Conservation (phyloP, 2,797 vertebrate species). For the Fratercula arctica region DNA sequence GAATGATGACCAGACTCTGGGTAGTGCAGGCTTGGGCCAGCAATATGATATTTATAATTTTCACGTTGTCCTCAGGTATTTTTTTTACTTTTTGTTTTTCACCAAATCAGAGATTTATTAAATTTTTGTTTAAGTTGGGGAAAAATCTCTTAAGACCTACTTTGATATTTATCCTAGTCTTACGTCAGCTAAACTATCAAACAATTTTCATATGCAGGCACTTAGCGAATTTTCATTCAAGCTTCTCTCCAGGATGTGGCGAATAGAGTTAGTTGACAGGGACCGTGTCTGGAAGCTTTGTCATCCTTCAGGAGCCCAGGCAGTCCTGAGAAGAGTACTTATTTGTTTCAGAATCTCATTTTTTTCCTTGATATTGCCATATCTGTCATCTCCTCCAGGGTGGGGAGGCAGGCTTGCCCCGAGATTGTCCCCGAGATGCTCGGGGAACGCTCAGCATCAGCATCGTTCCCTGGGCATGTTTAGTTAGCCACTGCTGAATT, state of each 20-base stretch:
- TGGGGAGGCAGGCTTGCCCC: background rate
- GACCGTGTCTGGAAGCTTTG: background rate
- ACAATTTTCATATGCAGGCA: background rate
- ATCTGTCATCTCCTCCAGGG: background rate
- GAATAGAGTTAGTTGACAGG: background rate
- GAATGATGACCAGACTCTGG: background rate
- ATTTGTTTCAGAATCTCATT: background rate
- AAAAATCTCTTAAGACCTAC: background rate
- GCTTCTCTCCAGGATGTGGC: background rate
- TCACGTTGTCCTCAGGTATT: background rate
- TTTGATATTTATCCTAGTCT: background rate
- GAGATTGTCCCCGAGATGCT: background rate
- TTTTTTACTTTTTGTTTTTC: background rate
- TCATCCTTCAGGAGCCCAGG: background rate
- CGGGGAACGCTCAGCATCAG: background rate
- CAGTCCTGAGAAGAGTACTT: background rate
- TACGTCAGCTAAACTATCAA: background rate
- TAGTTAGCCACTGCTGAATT: background rate
- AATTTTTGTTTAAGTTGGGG: background rate
- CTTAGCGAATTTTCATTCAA: background rate
- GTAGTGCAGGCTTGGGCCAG: background rate
- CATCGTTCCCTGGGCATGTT: rapidly evolving
- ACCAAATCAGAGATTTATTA: background rate
- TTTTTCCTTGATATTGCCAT: background rate
- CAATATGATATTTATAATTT: background rate